Conservation (phyloP, 2,797 vertebrate genomes). For the Apogon talboti region DNA sequence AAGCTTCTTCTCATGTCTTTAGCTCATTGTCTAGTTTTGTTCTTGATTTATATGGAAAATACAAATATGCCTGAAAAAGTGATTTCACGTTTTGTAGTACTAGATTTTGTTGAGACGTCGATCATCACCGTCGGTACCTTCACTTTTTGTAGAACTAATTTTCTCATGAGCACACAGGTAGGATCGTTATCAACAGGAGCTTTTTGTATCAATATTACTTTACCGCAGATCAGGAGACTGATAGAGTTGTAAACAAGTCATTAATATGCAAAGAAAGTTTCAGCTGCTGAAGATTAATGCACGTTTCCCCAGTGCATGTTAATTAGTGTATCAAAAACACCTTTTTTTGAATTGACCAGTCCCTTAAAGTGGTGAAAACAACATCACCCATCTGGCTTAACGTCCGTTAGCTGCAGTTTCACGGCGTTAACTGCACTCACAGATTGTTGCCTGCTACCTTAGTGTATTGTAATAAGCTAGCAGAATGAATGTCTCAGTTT, state of each 20-base stretch:
- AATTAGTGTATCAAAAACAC: slow-evolving; percentile 15
- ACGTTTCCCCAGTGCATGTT: background rate
- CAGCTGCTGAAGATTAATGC: slow-evolving; percentile 4
- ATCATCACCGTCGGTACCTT: background rate
- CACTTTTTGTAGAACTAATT: slow-evolving; percentile 13
- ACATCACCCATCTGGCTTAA: slow-evolving; percentile 14
- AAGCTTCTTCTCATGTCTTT: background rate
- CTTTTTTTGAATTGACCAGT: slow-evolving; percentile 5
- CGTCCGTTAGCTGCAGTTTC: slow-evolving; percentile 15
- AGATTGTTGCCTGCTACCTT: slow-evolving; percentile 32
- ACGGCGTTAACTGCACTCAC: slow-evolving; percentile 24
- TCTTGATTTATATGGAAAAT: background rate
- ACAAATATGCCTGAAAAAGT: background rate
- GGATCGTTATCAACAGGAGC: slow-evolving; percentile 12
- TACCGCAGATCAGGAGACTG: background rate
- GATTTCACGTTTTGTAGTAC: background rate
- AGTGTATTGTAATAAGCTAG: slow-evolving; percentile 37
- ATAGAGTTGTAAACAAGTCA: slow-evolving; percentile 25
- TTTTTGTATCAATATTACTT: slow-evolving; percentile 22
- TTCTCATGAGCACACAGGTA: slow-evolving; percentile 19
- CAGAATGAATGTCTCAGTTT: slow-evolving; percentile 58
- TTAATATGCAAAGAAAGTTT: slow-evolving; percentile 27
- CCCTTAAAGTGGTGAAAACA: slow-evolving; percentile 18
- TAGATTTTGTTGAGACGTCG: too few species aligned
- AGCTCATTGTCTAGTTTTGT: background rate